Conservation (phyloP, 2,113 vertebrate genomes). For the Microcebus griseorufus region DNA sequence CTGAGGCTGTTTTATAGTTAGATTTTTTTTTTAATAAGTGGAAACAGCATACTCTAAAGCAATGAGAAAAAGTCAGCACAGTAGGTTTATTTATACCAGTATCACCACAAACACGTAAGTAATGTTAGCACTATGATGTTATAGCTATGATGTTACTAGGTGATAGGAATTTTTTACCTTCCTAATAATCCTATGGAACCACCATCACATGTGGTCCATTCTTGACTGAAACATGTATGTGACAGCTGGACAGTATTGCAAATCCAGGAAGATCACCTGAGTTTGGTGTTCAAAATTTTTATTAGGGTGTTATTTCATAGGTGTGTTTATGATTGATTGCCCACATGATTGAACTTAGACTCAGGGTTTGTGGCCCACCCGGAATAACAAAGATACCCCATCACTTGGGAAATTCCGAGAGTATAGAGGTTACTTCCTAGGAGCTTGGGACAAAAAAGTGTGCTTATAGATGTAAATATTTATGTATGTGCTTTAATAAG, state of each 20-base stretch:
- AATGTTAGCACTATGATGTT: neutral
- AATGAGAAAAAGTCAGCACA: too few relatives aligned
- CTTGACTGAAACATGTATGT: neutral
- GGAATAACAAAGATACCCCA: neutral
- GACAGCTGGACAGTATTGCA: neutral
- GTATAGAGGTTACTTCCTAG: neutral
- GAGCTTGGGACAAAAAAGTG: neutral
- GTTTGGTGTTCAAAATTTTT: neutral
- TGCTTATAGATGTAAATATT: neutral
- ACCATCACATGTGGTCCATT: neutral
- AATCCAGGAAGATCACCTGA: neutral
- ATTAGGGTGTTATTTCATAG: neutral
- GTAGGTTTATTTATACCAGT: too few relatives aligned
- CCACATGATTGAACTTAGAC: neutral
- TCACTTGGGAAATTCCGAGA: neutral
- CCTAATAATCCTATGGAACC: neutral
- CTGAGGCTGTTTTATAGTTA: neutral
- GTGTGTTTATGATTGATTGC: neutral
- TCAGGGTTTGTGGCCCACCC: neutral
- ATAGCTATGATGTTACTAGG: neutral
- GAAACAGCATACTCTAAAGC: too few relatives aligned
- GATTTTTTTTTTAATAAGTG: neutral
- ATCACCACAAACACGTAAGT: neutral
- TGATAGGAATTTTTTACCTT: neutral
- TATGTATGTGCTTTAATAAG: neutral